Percentiles rank a stretch among this genome's conserved stretches.
phyloP scores from a whole-genome alignment of 1,140 invertebrate genomes.

The Drosophila ambigua region DNA sequence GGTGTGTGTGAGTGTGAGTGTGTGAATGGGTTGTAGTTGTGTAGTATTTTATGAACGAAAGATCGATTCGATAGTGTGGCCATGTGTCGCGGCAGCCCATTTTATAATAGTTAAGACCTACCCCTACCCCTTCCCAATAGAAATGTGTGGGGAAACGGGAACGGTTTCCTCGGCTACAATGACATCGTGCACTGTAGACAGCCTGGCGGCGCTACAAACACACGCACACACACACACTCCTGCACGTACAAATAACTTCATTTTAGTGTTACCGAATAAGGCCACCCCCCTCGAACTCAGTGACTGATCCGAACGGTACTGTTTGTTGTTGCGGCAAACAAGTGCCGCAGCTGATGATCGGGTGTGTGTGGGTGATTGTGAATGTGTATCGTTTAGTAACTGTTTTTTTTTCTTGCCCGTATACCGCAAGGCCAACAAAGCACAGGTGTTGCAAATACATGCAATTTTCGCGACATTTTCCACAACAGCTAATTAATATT shows the following conservation, averaged over 20 bases:
- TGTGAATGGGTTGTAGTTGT: constrained; percentile 55
- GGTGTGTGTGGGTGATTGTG: constrained; percentile 12
- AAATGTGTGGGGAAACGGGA: constrained; percentile 27
- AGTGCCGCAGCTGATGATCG: constrained; percentile 42
- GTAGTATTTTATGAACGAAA: constrained; percentile 60
- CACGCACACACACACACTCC: constrained; percentile 23
- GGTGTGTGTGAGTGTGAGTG: constrained; percentile 38
- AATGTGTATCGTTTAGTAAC: no score
- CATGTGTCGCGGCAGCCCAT: constrained; percentile 4
- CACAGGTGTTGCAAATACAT: no score
- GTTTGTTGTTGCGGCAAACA: constrained; percentile 68
- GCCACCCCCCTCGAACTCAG: constrained; percentile 19
- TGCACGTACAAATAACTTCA: constrained; percentile 45
- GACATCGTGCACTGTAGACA: constrained; percentile 64
- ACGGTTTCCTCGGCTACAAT: constrained; percentile 67
- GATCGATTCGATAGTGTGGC: constrained; percentile 56
- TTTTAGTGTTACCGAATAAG: constrained; percentile 70
- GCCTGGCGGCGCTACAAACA: constrained; percentile 59
- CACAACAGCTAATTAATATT: no score
- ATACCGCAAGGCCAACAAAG: no score
- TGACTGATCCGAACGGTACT: no score
- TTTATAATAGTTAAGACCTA: constrained; percentile 34
- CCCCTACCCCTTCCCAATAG: constrained; percentile 18
- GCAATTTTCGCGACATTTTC: no score
- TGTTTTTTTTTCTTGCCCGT: no score